Base-by-base conservation (phyloP, 1,140 invertebrate species). In the Diuraphis noxia region DNA sequence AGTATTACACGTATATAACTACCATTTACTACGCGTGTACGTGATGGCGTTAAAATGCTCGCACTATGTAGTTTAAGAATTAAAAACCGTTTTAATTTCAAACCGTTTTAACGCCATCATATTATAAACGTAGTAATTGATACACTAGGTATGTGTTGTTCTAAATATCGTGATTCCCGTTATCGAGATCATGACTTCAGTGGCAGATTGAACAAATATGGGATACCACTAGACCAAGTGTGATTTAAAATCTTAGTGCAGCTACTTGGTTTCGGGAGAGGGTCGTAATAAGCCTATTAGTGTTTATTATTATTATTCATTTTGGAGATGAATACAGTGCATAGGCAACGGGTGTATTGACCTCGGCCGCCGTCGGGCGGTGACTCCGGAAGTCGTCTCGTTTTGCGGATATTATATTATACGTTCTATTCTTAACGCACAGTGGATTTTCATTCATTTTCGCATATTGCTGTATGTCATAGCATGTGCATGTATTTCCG, bases 301-400 rank as follows among this genome's bases (percentile, higher is more conserved):
- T 86, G 84, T 36, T n/a, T n/a, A n/a, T n/a, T 85, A 19, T 46
- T 49, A 43, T 85, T 86, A 49, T 86, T 49, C 34, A 43, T 86
- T 86, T 86, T 43, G 43, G 84, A 49, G 34, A 43, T 34, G 34
- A 36, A 38, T 10, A 10, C 34, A 23, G 79, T 85, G 30, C 21
- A 41, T 1, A 6, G 43, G 41, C 43, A 7, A 36, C 84, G 43
- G 43, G 84, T 36, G 84, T 86, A 86, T 86, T 49, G 84, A 86
- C 84, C 84, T 34, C 25, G 40, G 10, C 30, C 25, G 79, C 30
- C 13, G 41, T 21, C 41, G 25, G 82, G 30, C 30, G 10, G 81
- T 6, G 23, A 43, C 81, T n/a, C 13, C 81, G 38, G 40, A 43
- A 43, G 17, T n/a, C 25, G 81, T 84, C 81, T 41, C 40, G 81